Evolutionary conservation across 2,888 invertebrate species (phyloP), one percentile per base, ranked within the genome.

Genomic region (Creontiades dilutus): DNA sequence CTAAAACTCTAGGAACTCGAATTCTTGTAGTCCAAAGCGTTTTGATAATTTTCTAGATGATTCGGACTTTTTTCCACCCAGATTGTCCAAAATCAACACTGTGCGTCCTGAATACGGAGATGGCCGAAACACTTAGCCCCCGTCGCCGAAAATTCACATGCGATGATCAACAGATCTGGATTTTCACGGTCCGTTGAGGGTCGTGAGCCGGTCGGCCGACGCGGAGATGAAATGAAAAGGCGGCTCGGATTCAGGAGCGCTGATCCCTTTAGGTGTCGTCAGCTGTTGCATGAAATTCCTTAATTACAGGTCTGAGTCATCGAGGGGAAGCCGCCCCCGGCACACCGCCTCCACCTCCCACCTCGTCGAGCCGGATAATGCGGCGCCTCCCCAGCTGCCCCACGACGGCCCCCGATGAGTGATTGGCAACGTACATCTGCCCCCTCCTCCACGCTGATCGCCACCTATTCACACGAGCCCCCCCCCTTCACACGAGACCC

Each of bases 201-300:
- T 46, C 78, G 78, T n/a, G 28, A 47, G 0, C 16, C 46, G 78
- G 3, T 46, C 5, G 9, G 28, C 2, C 78, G 46, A 46, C 0
- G 78, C n/a, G 78, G 46, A 47, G 28, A 7, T 19, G 78, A 19
- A 68, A 68, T 68, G 68, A 47, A 47, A 47, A 80, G 78, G 78
- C 46, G 78, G n/a, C 23, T 80, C 46, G 37, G 78, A 80, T 80
- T 80, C 78, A 80, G 12, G 46, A n/a, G 78, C 5, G 78, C 37
- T 47, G 19, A 80, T 80, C 78, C 46, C 47, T 80, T 80, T 19
- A 80, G n/a, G 78, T 80, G 19, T 80, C 46, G 78, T 80, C 78
- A 80, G 78, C 46, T 80, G 78, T 80, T 80, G 78, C 78, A 80
- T 80, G 78, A 80, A 80, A 80, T 80, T 80, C 78, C 78, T 80